Evolutionary conservation across 2,113 vertebrate genomes (phyloP).

Genomic region (Crotalus helleri): DNA sequence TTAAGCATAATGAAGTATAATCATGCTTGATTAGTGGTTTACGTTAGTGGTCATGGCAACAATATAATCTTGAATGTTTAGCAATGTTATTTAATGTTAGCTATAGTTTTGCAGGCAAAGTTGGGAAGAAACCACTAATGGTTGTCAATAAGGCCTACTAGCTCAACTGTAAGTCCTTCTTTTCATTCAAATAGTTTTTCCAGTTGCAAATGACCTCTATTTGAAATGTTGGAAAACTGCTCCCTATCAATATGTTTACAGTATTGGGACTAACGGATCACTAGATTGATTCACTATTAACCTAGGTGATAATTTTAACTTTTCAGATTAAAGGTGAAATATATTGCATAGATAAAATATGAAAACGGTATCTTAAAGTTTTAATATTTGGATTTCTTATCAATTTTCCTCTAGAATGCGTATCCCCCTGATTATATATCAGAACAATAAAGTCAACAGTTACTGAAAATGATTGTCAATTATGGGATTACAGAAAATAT

Average conservation of each 20-base stretch:
- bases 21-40: background rate
- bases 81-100: background rate
- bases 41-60: background rate
- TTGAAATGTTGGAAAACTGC: background rate
- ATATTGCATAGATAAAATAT: background rate
- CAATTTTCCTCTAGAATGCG: background rate
- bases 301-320: background rate
- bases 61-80: background rate
- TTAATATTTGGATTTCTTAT: background rate
- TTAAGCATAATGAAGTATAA: background rate
- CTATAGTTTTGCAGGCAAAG: background rate
- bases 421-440: background rate
- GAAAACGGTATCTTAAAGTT: background rate
- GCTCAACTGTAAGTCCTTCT: background rate
- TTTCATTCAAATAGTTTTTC: background rate
- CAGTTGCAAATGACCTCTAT: background rate
- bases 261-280: background rate
- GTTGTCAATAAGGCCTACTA: background rate
- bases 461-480: background rate
- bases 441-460: background rate
- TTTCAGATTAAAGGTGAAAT: background rate
- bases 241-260: background rate
- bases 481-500: background rate
- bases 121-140: background rate
- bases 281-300: background rate